phyloP scores from a whole-genome alignment of 2,797 vertebrate species.

The Leptodactylus fallax region DNA sequence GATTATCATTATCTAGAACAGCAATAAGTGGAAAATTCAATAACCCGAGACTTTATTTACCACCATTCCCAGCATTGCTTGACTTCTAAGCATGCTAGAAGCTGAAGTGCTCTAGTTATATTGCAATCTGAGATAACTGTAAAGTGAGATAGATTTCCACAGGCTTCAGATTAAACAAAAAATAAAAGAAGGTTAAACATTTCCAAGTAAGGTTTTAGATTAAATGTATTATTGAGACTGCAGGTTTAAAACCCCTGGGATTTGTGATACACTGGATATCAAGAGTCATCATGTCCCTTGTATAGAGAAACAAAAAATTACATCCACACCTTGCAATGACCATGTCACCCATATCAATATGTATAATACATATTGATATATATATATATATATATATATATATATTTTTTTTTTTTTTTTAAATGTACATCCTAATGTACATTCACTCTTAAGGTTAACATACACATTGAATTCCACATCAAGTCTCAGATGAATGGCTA shows the following conservation, averaged over 20 bases:
- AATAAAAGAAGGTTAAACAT: constrained; percentile 22
- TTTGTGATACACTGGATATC: background rate
- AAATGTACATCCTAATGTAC: background rate
- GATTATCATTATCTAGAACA: constrained; percentile 30
- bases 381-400: too few relatives aligned
- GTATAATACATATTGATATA: too few relatives aligned
- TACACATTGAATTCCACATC: background rate
- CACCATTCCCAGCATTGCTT: background rate
- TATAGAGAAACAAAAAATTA: background rate
- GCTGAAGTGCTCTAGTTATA: background rate
- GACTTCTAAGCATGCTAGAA: constrained; percentile 1
- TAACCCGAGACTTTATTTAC: constrained; percentile 3
- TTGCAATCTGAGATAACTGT: background rate
- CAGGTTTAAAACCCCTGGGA: background rate
- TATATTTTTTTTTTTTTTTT: too few relatives aligned
- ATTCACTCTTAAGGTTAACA: background rate
- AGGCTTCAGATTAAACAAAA: background rate
- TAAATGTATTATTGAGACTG: background rate
- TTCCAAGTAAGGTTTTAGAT: background rate
- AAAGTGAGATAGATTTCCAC: constrained; percentile 23
- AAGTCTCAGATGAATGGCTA: background rate
- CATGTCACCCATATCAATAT: background rate
- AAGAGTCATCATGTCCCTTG: too few relatives aligned
- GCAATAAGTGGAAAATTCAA: constrained; percentile 39
- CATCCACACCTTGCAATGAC: background rate